Evolutionary conservation across 2,797 vertebrate genomes (phyloP), one percentile per base, ranked within the genome.

Genomic region (Pangasius djambal): DNA sequence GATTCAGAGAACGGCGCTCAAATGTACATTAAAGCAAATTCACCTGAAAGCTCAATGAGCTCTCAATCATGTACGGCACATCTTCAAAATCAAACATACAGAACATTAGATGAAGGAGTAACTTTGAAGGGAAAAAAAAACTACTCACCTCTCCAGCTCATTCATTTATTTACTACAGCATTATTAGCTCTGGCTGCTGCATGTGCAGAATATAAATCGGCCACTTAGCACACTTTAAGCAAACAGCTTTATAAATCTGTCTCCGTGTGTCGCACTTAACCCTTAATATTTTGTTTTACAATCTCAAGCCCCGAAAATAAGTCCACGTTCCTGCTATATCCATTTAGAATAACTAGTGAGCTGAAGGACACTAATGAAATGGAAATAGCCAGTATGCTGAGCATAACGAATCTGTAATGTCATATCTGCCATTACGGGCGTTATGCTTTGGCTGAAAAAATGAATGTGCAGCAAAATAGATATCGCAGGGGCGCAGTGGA

Each of bases 341-440:
- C 85, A 90, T 89, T 91, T 90, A 72, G 86, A 84, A 88, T 78
- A 88, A 89, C 88, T 85, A 83, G 86, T 4, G 87, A 90, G 74
- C 89, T 88, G 89, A 91, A 90, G 79, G 67, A 77, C 86, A 75
- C 72, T 91, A 91, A 91, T 91, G 90, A 90, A 88, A 70, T 81
- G 74, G 34, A 88, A 89, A 88, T 87, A 72, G 72, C 88, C 83
- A 74, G 77, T 31, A 65, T 83, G 72, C 37, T 44, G 48, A 69
- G 77, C 44, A 31, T 85, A 91, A 91, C 83, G 88, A 77, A 86
- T 90, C 72, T 89, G 86, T 83, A 79, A 86, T 86, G 79, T 86
- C 87, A 57, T 18, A 88, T 85, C 78, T 86, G 40, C 81, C 84
- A 85, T 91, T 90, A 87, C 6, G 65, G 34, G 63, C 61, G 87